Percentiles rank a stretch among this genome's conserved stretches.
These are phyloP conservation scores for Parnassius smintheus DNA, from an alignment of 2,888 invertebrate species.

Conservation along the genomic window DNA sequence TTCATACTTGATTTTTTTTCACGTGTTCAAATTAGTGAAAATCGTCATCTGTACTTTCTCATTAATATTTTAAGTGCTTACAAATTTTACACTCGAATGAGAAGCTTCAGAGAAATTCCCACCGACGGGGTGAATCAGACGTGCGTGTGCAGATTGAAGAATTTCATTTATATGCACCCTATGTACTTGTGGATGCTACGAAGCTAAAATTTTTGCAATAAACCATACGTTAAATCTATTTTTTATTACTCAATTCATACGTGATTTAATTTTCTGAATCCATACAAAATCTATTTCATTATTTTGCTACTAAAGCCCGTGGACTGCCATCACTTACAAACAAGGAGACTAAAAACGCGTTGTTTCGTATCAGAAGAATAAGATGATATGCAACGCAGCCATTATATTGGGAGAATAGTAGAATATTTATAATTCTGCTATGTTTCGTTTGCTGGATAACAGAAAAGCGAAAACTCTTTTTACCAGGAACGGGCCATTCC, in stretches of 20 bases:
- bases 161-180: conserved; percentile 25
- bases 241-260: not conserved
- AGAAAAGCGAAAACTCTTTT: too few relatives aligned
- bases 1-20: not conserved
- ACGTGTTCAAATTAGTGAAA: not conserved
- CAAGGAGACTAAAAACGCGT: too few relatives aligned
- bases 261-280: not conserved
- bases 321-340: too few relatives aligned
- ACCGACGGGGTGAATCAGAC: conserved; percentile 15
- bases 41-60: not conserved
- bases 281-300: too few relatives aligned
- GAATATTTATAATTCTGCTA: too few relatives aligned
- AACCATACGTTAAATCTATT: not conserved
- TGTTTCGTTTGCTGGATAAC: too few relatives aligned
- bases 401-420: too few relatives aligned
- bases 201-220: conserved; percentile 6
- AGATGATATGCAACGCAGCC: too few relatives aligned
- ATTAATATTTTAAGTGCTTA: conserved; percentile 5
- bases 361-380: too few relatives aligned
- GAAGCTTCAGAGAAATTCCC: conserved; percentile 19
- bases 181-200: conserved; percentile 7
- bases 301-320: too few relatives aligned
- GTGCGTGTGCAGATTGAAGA: conserved; percentile 21
- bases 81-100: conserved; percentile 19
- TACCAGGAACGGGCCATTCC: too few relatives aligned